These are phyloP conservation scores for Enoplolaimus lenunculus DNA, from an alignment of 2,888 invertebrate species.

Conservation along the genomic window DNA sequence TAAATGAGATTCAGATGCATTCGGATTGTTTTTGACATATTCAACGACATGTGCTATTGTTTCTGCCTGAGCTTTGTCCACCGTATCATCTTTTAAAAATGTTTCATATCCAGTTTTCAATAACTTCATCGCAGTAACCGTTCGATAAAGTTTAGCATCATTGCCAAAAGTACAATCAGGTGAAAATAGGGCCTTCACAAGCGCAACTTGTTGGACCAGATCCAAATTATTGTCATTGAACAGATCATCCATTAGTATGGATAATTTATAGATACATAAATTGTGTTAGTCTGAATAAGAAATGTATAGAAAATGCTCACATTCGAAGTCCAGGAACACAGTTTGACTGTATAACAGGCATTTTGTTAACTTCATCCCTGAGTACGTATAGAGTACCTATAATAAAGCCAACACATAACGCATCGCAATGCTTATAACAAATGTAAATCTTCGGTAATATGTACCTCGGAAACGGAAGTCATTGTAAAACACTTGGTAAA, in stretches of 20 bases:
- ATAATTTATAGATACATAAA: too few relatives aligned
- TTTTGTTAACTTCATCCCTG: too few relatives aligned
- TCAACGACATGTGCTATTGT: not conserved
- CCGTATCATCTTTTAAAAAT: not conserved
- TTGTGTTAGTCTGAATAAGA: too few relatives aligned
- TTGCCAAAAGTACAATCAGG: not conserved
- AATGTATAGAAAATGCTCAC: too few relatives aligned
- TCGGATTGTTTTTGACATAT: not conserved
- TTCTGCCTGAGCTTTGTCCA: not conserved
- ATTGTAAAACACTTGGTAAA: too few relatives aligned
- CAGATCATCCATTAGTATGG: not conserved
- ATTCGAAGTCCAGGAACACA: too few relatives aligned
- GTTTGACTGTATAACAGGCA: too few relatives aligned
- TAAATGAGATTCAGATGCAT: not conserved
- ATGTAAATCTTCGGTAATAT: too few relatives aligned
- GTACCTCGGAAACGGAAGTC: too few relatives aligned
- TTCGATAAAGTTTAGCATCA: not conserved
- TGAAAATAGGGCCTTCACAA: not conserved
- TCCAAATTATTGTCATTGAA: not conserved
- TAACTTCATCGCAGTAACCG: not conserved
- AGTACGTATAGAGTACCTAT: too few relatives aligned
- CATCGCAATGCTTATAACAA: too few relatives aligned
- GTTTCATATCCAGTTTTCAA: not conserved
- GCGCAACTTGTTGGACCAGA: not conserved
- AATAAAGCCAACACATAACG: too few relatives aligned